These are phyloP conservation scores for Psittacula echo DNA, from an alignment of 2,797 vertebrate species.

Conservation along the genomic window DNA sequence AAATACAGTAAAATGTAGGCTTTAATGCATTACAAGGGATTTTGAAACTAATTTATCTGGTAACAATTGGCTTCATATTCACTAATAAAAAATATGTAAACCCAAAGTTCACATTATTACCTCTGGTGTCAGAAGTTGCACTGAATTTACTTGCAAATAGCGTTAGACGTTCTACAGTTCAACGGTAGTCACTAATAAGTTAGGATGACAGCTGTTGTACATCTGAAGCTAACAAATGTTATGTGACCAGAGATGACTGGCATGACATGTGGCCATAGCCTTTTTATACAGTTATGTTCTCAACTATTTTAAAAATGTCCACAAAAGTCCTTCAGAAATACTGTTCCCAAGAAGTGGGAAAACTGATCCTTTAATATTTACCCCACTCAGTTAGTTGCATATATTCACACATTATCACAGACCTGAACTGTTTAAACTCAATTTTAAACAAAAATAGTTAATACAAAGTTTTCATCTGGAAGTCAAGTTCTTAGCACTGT, in stretches of 20 bases:
- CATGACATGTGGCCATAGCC: conserved; percentile 70
- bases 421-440: neutral
- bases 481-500: neutral
- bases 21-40: neutral
- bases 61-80: neutral
- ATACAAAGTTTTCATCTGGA: conserved; percentile 20
- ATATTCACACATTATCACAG: conserved; percentile 53
- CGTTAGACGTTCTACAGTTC: neutral
- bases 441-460: conserved; percentile 33
- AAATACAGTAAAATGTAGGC: neutral
- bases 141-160: conserved; percentile 7
- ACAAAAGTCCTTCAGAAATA: conserved; percentile 66
- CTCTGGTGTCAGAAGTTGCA: conserved; percentile 1
- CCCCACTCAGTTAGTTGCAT: conserved; percentile 15
- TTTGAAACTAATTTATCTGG: neutral
- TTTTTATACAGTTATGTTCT: conserved; percentile 70
- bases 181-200: conserved; percentile 64
- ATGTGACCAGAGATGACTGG: conserved; percentile 77
- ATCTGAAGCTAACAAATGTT: conserved; percentile 79
- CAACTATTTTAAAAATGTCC: conserved; percentile 73
- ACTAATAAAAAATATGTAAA: neutral
- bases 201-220: conserved; percentile 74
- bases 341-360: conserved; percentile 57
- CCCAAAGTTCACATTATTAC: neutral
- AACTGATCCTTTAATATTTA: conserved; percentile 45